These are phyloP conservation scores for Sarcophaga rosellei DNA, from an alignment of 2,888 invertebrate genomes.

Conservation along the genomic window DNA sequence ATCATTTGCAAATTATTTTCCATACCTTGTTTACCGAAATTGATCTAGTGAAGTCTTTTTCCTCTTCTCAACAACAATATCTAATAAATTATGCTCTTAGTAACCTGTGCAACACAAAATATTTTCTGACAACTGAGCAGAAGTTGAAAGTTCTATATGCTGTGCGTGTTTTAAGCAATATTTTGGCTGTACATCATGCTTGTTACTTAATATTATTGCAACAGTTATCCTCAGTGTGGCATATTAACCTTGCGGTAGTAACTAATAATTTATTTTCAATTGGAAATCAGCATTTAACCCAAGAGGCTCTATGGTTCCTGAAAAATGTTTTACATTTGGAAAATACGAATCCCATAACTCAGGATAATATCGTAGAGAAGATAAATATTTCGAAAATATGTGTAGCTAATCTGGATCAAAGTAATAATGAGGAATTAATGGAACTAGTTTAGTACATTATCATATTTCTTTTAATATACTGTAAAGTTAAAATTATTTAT, in stretches of 20 bases:
- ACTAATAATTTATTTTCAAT: slow-evolving; percentile 75
- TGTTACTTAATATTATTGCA: slow-evolving; percentile 56
- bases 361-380: slow-evolving; percentile 35
- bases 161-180: slow-evolving; percentile 73
- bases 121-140: slow-evolving; percentile 59
- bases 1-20: slow-evolving; percentile 75
- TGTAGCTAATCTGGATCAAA: neutral
- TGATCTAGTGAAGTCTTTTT: slow-evolving; percentile 43
- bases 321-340: slow-evolving; percentile 70
- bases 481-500: no score
- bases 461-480: neutral
- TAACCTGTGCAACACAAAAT: slow-evolving; percentile 66
- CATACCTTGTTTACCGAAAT: slow-evolving; percentile 67
- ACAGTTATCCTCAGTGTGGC: slow-evolving; percentile 68
- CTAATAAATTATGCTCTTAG: slow-evolving; percentile 69
- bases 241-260: slow-evolving; percentile 67
- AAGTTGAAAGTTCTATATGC: slow-evolving; percentile 72
- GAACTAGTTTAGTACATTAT: neutral
- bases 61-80: slow-evolving; percentile 67
- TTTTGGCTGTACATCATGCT: slow-evolving; percentile 68
- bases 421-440: slow-evolving; percentile 13
- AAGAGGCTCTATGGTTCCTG: slow-evolving; percentile 73
- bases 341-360: slow-evolving; percentile 8
- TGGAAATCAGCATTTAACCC: slow-evolving; percentile 65
- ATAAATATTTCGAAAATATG: slow-evolving; percentile 35